These are phyloP conservation scores for Standfussiana lucernea DNA, from an alignment of 2,888 invertebrate species.

Conservation along the genomic window DNA sequence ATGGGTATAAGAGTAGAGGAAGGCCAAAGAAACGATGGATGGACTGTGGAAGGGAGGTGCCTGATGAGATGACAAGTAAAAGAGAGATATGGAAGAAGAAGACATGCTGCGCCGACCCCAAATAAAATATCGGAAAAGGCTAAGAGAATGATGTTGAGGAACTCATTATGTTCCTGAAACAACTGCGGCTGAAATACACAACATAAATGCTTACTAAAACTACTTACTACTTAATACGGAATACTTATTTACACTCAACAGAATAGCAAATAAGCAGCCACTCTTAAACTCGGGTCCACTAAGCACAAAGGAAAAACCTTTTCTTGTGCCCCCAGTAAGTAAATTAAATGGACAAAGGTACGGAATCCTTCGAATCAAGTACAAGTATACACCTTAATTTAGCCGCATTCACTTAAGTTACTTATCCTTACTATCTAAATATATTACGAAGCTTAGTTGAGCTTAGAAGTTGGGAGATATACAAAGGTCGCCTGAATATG, in stretches of 20 bases:
- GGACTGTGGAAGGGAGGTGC: no score
- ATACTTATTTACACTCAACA: constrained; percentile 9
- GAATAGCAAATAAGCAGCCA: constrained; percentile 4
- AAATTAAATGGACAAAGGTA: constrained; percentile 49
- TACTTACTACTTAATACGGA: no score
- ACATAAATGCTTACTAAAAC: no score
- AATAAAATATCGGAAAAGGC: no score
- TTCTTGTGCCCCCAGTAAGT: constrained; percentile 39
- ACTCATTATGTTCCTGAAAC: no score
- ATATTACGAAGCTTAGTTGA: constrained; percentile 12
- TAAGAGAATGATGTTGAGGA: no score
- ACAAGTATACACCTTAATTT: constrained; percentile 40
- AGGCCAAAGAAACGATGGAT: no score
- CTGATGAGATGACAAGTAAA: no score
- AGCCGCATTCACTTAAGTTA: constrained; percentile 41
- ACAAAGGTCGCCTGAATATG: constrained; percentile 6
- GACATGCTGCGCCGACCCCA: no score
- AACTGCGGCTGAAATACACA: neutral
- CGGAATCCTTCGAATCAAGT: constrained; percentile 36
- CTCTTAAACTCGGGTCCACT: neutral
- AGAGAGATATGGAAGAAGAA: no score
- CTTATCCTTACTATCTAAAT: constrained; percentile 29
- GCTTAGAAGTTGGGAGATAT: neutral
- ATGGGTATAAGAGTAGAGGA: no score
- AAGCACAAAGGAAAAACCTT: constrained; percentile 45